Percentiles rank a stretch among this genome's conserved stretches.
Evolutionary conservation across 2,888 invertebrate species (phyloP).

Genomic region (Troides oblongomaculatus): DNA sequence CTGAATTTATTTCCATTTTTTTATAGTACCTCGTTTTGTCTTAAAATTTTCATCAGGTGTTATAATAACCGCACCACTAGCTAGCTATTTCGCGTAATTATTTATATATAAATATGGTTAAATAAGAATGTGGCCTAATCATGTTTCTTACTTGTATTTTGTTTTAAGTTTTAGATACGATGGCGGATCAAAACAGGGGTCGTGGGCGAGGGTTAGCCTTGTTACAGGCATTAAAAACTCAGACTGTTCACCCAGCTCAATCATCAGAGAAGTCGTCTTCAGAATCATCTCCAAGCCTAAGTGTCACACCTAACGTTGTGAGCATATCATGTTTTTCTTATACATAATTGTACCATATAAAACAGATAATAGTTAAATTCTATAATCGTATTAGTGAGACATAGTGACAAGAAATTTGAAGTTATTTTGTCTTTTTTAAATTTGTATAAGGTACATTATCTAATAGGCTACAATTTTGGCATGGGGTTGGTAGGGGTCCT

Average conservation of each 20-base stretch:
- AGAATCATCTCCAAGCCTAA: slow-evolving; percentile 45
- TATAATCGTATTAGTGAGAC: too few species aligned
- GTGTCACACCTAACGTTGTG: slow-evolving; percentile 47
- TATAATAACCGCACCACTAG: background rate
- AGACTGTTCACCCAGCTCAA: slow-evolving; percentile 46
- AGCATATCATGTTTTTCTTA: slow-evolving; percentile 32
- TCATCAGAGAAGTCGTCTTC: slow-evolving; percentile 46
- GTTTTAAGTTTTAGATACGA: slow-evolving; percentile 37
- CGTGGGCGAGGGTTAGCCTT: slow-evolving; percentile 66
- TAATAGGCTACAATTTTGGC: too few species aligned
- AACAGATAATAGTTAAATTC: too few species aligned
- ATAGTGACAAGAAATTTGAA: too few species aligned
- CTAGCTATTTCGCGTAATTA: background rate
- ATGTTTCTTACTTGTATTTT: background rate
- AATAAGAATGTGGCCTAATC: background rate
- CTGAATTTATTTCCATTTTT: too few species aligned
- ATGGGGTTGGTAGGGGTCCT: too few species aligned
- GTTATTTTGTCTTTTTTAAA: too few species aligned
- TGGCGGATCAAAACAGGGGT: slow-evolving; percentile 60
- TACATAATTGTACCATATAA: background rate
- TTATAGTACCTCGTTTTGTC: background rate
- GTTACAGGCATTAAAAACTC: slow-evolving; percentile 58
- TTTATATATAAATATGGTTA: background rate
- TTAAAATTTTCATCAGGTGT: background rate
- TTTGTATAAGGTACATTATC: too few species aligned